phyloP scores from a whole-genome alignment of 1,140 invertebrate species.

The Pseudomyrmex gracilis region DNA sequence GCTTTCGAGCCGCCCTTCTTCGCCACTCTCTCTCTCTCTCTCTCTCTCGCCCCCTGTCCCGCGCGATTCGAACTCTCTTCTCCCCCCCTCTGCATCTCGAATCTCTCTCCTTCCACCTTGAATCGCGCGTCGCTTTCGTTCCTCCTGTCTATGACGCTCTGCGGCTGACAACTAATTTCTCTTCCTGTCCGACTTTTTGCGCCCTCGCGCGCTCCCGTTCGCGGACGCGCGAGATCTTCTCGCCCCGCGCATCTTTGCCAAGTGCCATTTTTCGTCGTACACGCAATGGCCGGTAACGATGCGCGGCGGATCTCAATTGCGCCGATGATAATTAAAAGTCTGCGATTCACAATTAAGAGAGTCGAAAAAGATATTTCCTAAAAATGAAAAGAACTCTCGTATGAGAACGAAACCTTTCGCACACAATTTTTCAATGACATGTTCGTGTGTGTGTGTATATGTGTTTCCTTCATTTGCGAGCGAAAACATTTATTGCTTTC shows the following conservation, averaged over 20 bases:
- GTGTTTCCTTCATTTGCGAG: too few relatives aligned
- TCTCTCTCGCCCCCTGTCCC: neutral
- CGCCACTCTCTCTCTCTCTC: conserved; percentile 16
- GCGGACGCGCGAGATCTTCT: conserved; percentile 22
- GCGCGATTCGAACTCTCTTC: neutral
- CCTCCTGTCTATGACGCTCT: conserved; percentile 55
- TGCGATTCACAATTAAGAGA: conserved; percentile 48
- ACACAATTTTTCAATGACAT: neutral
- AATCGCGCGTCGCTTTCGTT: conserved; percentile 13
- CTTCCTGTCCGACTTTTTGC: conserved; percentile 72
- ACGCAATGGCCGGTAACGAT: neutral
- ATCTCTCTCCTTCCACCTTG: too few relatives aligned
- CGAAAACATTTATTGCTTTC: too few relatives aligned
- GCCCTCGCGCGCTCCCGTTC: conserved; percentile 21
- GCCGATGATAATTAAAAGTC: conserved; percentile 39
- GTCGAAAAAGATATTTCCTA: conserved; percentile 37
- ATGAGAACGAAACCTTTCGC: too few relatives aligned
- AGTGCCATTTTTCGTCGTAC: conserved; percentile 45
- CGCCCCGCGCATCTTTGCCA: conserved; percentile 49
- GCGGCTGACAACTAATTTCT: conserved; percentile 80
- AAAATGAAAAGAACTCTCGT: neutral
- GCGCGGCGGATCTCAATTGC: conserved; percentile 1
- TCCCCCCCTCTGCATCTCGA: too few relatives aligned
- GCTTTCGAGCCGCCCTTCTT: conserved; percentile 50
- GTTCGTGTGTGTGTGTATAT: too few relatives aligned